phyloP scores from a whole-genome alignment of 2,888 invertebrate genomes.

The Cheilosia scutellata region DNA sequence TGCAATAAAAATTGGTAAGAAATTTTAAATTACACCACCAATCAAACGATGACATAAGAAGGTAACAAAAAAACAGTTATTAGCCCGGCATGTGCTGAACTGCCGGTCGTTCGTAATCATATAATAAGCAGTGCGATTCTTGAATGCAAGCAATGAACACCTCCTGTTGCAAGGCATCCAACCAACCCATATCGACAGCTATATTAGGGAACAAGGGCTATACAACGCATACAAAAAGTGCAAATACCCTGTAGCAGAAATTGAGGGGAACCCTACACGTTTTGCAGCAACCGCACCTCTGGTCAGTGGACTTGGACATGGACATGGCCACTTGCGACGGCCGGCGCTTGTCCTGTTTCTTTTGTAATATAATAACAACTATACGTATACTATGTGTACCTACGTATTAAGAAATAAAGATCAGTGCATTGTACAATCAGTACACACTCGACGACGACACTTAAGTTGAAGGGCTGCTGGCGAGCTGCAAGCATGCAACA shows the following conservation, averaged over 20 bases:
- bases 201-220: constrained; percentile 5
- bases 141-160: constrained; percentile 42
- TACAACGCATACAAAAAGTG: constrained; percentile 24
- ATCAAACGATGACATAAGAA: constrained; percentile 19
- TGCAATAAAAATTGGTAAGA: constrained; percentile 1
- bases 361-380: constrained; percentile 46
- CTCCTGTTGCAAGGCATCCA: constrained; percentile 28
- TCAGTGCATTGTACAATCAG: constrained; percentile 64
- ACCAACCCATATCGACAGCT: constrained; percentile 37
- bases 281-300: neutral
- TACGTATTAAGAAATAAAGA: constrained; percentile 57
- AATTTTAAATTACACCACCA: constrained; percentile 7
- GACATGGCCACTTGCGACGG: neutral
- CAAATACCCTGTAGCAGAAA: constrained; percentile 48
- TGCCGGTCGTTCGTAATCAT: constrained; percentile 30
- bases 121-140: constrained; percentile 29
- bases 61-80: constrained; percentile 13
- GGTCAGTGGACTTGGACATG: constrained; percentile 18
- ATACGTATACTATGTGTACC: neutral
- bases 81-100: constrained; percentile 47
- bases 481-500: constrained; percentile 58
- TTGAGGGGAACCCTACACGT: constrained; percentile 38
- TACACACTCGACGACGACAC: constrained; percentile 63
- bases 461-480: constrained; percentile 25
- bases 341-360: constrained; percentile 28